These are phyloP conservation scores for Hippasteria phrygiana DNA, from an alignment of 53 echinoderm and acorn worm genomes.

Conservation along the genomic window DNA sequence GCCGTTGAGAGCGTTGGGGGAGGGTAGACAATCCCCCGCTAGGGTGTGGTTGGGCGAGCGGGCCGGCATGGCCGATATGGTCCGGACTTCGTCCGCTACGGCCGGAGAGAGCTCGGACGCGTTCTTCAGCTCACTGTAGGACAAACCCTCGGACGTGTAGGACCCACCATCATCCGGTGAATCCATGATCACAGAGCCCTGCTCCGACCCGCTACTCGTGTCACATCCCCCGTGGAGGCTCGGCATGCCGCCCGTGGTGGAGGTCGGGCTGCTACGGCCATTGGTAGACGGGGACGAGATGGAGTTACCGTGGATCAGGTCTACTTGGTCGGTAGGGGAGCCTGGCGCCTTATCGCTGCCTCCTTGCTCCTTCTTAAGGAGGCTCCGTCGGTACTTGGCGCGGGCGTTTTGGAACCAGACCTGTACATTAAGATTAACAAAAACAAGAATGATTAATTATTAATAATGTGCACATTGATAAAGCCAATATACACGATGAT, in stretches of 20 bases:
- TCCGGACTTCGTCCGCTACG: constrained; percentile 88
- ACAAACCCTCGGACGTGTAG: constrained; percentile 37
- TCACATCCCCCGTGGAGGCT: constrained; percentile 68
- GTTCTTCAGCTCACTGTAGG: constrained; percentile 91
- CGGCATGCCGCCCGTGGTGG: constrained; percentile 56
- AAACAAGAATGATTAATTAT: background rate
- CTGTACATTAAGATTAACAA: constrained; percentile 38
- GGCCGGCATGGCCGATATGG: constrained; percentile 88
- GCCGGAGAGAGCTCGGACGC: constrained; percentile 85
- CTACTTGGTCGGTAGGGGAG: background rate
- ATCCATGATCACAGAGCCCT: constrained; percentile 58
- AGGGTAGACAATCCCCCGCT: constrained; percentile 39
- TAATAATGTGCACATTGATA: background rate
- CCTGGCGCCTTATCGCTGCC: constrained; percentile 50
- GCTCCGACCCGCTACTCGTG: constrained; percentile 54
- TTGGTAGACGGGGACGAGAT: constrained; percentile 59
- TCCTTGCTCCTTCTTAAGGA: constrained; percentile 89
- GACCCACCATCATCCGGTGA: constrained; percentile 44
- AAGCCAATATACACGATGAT: too few species aligned
- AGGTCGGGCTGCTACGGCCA: constrained; percentile 44
- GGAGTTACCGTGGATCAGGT: constrained; percentile 49
- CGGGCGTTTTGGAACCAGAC: constrained; percentile 99
- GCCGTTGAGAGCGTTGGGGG: constrained; percentile 61
- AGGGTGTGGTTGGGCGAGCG: constrained; percentile 44
- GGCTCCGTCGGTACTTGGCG: constrained; percentile 92